Base-by-base conservation (phyloP, 2,888 invertebrate species). In the Bellardia bayeri region DNA sequence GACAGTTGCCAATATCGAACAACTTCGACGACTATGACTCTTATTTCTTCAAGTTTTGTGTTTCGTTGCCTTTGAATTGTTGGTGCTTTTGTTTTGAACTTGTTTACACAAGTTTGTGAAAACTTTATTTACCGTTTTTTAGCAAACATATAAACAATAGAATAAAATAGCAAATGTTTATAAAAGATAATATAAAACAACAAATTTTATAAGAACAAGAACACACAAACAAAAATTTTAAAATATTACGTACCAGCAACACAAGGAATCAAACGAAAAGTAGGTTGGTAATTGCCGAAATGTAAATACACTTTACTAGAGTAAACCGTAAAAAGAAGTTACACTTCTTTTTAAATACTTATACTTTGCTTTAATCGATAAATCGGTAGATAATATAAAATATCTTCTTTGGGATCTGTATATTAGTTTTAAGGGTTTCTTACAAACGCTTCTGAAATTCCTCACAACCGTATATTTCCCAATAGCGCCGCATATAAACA, bases 31-130 rank as follows among this genome's bases (percentile, higher is more conserved):
- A 54, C 16, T 79, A 30, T 45, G 72, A 72, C 58, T 63, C 49
- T 69, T 75, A 81, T 45, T 68, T 61, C 58, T 49, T 58, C 11
- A 69, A 79, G 49, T 8, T 63, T 71, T 54, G 63, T 64, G 33
- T 40, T 61, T 61, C 7, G 58, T 30, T 23, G 14, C 30, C 49
- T 42, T 56, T 40, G 42, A 4, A 45, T 61, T 74, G 33, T 30
- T 75, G 49, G 23, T 42, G 14, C 58, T 78, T 76, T 76, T 76
- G 82, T 88, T 87, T 82, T 88, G 89, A 23, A 86, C 85, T 89
- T 89, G 90, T 90, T 90, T 89, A 89, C 88, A 88, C 88, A 90
- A 90, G 89, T 90, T 90, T 90, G 90, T 51, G 82, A 90, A 91
- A 91, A 90, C 89, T 90, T 90, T 90, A 89, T 90, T 90, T 88